phyloP scores from a whole-genome alignment of 2,888 invertebrate species.

The Thumatha senex region DNA sequence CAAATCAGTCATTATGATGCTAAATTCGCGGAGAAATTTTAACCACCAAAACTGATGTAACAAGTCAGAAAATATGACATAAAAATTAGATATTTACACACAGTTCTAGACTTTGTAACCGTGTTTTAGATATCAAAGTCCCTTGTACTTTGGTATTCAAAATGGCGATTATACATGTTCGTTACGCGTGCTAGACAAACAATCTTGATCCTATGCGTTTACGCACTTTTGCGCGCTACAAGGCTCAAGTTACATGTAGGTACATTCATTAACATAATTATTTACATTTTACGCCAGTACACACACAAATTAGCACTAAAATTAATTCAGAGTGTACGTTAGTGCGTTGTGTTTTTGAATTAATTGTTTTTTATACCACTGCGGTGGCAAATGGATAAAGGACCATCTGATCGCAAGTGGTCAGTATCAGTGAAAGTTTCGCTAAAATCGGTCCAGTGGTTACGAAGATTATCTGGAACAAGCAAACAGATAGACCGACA shows the following conservation, averaged over 20 bases:
- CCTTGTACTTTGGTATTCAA: not conserved
- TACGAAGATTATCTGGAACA: too few relatives aligned
- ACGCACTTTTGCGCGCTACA: constrained; percentile 1
- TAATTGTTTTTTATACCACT: too few relatives aligned
- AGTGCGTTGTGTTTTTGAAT: too few relatives aligned
- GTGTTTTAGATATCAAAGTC: constrained; percentile 3
- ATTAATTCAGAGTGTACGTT: too few relatives aligned
- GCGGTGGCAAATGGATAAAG: too few relatives aligned
- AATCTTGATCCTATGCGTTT: constrained; percentile 4
- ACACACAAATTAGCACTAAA: not conserved
- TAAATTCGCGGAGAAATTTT: constrained; percentile 20
- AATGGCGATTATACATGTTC: constrained; percentile 2
- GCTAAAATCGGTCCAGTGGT: too few relatives aligned
- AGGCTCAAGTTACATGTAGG: constrained; percentile 1
- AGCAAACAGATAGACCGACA: too few relatives aligned
- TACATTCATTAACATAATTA: constrained; percentile 3
- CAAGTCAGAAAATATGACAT: constrained; percentile 12
- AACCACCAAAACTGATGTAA: constrained; percentile 26
- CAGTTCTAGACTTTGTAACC: constrained; percentile 9
- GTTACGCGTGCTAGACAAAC: constrained; percentile 5
- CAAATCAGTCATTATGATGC: constrained; percentile 4
- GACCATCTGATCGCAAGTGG: too few relatives aligned
- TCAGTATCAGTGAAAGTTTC: too few relatives aligned
- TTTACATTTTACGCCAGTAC: constrained; percentile 2
- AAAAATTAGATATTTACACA: constrained; percentile 15